Conservation (phyloP, 1,140 invertebrate species). For the Hestina assimilis region DNA sequence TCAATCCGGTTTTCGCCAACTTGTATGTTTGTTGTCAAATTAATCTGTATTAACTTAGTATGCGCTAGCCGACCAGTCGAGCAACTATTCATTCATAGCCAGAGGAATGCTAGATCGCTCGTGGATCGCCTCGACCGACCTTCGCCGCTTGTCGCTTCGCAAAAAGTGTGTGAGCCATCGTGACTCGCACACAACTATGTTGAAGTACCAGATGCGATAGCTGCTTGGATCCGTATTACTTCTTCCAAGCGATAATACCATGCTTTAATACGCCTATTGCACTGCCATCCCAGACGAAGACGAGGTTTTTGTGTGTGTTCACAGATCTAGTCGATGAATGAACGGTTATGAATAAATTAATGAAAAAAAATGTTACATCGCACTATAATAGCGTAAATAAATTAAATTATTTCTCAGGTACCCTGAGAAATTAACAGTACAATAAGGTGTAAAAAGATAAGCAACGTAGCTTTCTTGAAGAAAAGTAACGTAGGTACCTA, state of each 20-base stretch:
- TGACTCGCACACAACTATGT: conserved; percentile 50
- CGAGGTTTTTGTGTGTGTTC: conserved; percentile 37
- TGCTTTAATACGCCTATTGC: conserved; percentile 41
- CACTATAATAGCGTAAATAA: conserved; percentile 24
- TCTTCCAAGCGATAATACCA: conserved; percentile 43
- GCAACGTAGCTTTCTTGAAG: neutral
- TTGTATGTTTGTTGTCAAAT: conserved; percentile 76
- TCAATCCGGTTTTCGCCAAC: conserved; percentile 71
- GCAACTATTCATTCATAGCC: conserved; percentile 76
- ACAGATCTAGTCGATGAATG: conserved; percentile 34
- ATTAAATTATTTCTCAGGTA: conserved; percentile 21
- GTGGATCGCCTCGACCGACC: conserved; percentile 67
- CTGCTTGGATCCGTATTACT: conserved; percentile 31
- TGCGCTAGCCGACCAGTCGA: conserved; percentile 61
- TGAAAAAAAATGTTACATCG: conserved; percentile 25
- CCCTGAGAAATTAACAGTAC: conserved; percentile 21
- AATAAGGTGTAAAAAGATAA: conserved; percentile 8
- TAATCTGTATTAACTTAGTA: conserved; percentile 72
- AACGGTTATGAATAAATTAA: conserved; percentile 45
- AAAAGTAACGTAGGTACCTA: too few species aligned
- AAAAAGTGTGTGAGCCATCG: conserved; percentile 67
- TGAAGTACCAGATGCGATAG: conserved; percentile 50
- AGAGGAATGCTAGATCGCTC: conserved; percentile 69
- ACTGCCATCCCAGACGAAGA: conserved; percentile 13
- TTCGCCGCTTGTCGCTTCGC: conserved; percentile 47